A percentile compares a stretch with the other conserved stretches of the same genome.
Conservation (phyloP, 1,140 invertebrate genomes). For the Chrysomallon squamiferum region DNA sequence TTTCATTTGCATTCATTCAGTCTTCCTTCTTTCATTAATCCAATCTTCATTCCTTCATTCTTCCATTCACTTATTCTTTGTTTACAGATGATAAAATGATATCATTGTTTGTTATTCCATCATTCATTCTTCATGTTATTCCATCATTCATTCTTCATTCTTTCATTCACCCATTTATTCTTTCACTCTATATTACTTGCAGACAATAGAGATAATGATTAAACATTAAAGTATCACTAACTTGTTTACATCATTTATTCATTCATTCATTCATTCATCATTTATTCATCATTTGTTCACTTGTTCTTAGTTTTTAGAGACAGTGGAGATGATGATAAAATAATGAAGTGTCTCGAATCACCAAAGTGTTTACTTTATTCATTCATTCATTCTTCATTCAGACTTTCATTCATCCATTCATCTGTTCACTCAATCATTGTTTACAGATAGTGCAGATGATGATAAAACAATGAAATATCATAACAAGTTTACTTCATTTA, state of each 20-base stretch:
- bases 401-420: too few species aligned
- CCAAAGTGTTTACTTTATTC: too few species aligned
- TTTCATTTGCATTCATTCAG: too few species aligned
- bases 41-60: too few species aligned
- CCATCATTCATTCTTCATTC: too few species aligned
- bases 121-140: conserved; percentile 20
- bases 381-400: too few species aligned
- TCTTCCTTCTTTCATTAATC: neutral
- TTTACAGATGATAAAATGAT: conserved; percentile 70
- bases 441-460: conserved; percentile 75
- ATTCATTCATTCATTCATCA: too few species aligned
- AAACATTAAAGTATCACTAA: conserved; percentile 84
- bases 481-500: too few species aligned
- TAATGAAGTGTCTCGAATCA: conserved; percentile 84
- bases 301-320: conserved; percentile 50
- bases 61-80: conserved; percentile 12
- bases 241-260: too few species aligned
- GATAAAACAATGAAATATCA: conserved; percentile 83
- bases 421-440: neutral
- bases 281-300: too few species aligned
- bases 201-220: conserved; percentile 79
- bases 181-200: conserved; percentile 22
- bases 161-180: neutral
- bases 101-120: conserved; percentile 46
- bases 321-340: conserved; percentile 81